Base-by-base conservation (phyloP, 2,888 invertebrate species). In the Ischnura elegans region DNA sequence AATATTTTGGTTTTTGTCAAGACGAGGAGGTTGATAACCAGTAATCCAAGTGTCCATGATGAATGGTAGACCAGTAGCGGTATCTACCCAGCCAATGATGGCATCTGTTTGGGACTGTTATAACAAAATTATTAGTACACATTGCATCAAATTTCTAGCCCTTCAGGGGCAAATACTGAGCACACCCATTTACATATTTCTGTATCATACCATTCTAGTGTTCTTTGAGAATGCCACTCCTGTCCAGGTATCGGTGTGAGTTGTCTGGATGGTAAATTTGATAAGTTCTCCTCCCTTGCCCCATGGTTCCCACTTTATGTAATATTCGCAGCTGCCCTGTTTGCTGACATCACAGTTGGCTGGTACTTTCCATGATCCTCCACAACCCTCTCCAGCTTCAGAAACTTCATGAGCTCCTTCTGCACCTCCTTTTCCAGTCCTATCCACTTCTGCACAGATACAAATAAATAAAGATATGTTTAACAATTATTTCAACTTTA, bases 201-300 rank as follows among this genome's bases (percentile, higher is more conserved):
- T 25, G 36, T 2, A 76, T 76, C 76, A 29, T 95, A 98, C 98
- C 99, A 99, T 99, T 96, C 97, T 98, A 94, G 97, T 97, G 95
- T 98, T 97, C 94, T 98, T 97, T 93, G 98, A 98, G 95, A 99
- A 99, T 0, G 98, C 99, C 94, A 99, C 98, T 0, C 99, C 99
- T 0, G 99, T 99, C 99, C 99, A 99, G 16, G 97, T 97, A 94
- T 98, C 97, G 0, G 97, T 97, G 95, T 98, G 97, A 66, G 97
- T 97, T 0, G 98, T 98, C 86, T 97, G 97, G 93, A 99, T 97
- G 0, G 98, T 98, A 96, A 99, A 99, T 87, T 97, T 96, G 94
- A 99, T 97, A 10, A 43, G 43, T n/a, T 90, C 90, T 94, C 97
- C 97, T 95, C 98, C 98, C 95, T 97, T 97, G 94, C 96, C 96